Conservation (phyloP, 2,888 invertebrate genomes). For the Thysanoteuthis rhombus region DNA sequence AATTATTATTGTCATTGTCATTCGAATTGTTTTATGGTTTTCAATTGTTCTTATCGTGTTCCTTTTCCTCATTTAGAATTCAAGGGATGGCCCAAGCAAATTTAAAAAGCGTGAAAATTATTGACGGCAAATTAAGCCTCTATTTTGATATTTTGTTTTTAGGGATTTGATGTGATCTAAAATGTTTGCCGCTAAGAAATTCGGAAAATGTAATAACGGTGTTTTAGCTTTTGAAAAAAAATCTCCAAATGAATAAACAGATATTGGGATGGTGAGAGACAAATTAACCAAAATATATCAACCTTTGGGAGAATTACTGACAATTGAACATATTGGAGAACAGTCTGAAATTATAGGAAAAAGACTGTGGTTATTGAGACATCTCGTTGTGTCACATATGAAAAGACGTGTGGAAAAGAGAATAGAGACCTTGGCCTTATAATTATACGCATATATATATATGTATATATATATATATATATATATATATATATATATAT, state of each 20-base stretch:
- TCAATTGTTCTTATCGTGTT: no score
- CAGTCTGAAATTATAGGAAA: not conserved
- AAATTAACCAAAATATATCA: not conserved
- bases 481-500: not conserved
- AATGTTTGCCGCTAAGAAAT: not conserved
- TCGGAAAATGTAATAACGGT: not conserved
- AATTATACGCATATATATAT: not conserved
- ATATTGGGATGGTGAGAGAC: not conserved
- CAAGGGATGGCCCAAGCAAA: not conserved
- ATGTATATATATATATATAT: not conserved
- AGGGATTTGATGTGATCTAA: not conserved
- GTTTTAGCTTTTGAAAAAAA: not conserved
- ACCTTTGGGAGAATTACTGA: not conserved
- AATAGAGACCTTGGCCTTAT: not conserved
- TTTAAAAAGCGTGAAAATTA: not conserved
- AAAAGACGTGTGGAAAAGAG: no score
- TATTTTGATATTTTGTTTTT: not conserved
- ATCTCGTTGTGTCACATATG: not conserved
- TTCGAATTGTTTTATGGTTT: no score
- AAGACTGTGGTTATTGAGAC: not conserved
- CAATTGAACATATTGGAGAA: not conserved
- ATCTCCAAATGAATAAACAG: not conserved
- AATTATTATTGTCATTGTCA: no score
- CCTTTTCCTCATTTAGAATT: not conserved
- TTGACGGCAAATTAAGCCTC: not conserved